A percentile compares a stretch with the other conserved stretches of the same genome.
Evolutionary conservation across 1,140 invertebrate genomes (phyloP).

Genomic region (Zophobas atratus): DNA sequence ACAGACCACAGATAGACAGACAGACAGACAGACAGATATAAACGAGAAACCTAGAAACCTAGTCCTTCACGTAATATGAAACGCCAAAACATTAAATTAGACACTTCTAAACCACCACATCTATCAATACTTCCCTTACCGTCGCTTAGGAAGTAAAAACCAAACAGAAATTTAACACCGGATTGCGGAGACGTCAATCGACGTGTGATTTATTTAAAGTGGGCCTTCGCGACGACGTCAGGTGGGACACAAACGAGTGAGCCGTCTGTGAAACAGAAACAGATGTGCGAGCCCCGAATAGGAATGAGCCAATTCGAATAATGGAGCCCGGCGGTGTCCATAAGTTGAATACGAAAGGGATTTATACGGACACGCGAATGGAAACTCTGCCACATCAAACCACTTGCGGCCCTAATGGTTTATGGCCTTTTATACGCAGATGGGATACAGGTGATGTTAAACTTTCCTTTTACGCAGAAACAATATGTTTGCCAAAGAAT

Average conservation of each 20-base stretch:
- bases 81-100: no score
- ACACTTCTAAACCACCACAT: no score
- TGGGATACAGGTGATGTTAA: conserved; percentile 24
- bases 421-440: conserved; percentile 38
- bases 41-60: no score
- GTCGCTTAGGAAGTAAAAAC: no score
- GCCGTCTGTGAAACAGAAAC: conserved; percentile 43
- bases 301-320: conserved; percentile 53
- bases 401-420: conserved; percentile 40
- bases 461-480: conserved; percentile 18
- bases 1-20: no score
- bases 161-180: background rate
- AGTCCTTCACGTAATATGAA: no score
- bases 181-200: background rate
- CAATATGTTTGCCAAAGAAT: background rate
- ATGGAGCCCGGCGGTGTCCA: conserved; percentile 50
- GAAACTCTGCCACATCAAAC: conserved; percentile 37
- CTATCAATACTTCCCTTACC: no score
- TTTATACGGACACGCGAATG: conserved; percentile 49
- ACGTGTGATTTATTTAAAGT: conserved; percentile 33
- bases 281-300: conserved; percentile 52
- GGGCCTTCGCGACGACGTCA: background rate
- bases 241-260: conserved; percentile 12
- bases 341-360: conserved; percentile 52
- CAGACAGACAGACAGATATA: no score